Base-by-base conservation (phyloP, 1,140 invertebrate species). In the Scylla paramamosain region DNA sequence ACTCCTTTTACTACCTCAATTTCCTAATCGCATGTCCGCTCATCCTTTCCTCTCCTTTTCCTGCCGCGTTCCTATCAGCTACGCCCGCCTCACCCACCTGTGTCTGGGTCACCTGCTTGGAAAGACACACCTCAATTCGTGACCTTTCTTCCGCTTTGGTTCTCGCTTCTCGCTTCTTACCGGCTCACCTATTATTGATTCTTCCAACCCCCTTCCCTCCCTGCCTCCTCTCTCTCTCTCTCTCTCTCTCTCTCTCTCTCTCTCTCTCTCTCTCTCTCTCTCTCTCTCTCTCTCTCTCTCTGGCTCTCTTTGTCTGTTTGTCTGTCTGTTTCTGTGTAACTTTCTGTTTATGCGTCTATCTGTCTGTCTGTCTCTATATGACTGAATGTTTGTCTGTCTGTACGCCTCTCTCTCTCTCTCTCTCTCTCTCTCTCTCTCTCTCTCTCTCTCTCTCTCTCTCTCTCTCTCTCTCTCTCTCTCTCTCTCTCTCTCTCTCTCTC, bases 241-340 rank as follows among this genome's bases (percentile, higher is more conserved):
- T 87, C 84, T 87, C 84, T 87, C 84, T 87, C 84, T 87, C 84
- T 87, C 84, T 87, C 84, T 87, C 84, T 87, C 84, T 87, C 84
- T 87, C 84, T 87, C 84, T 87, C 84, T 87, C 84, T 87, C 84
- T 87, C 84, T 87, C 84, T 87, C 84, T 87, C 20, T 87, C 16
- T 29, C 84, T 31, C 28, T 87, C 16, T 87, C 84, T 87, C 16
- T 20, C 84, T 20, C 84, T 87, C 28, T 31, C 84, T 20, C 28
- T 87, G 12, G 3, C 39, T 87, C 10, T 87, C 84, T 87, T 31
- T 87, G 1, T 32, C 84, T 31, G 3, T 87, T 25, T 45, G 12
- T 45, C 25, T 87, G 3, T 45, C 87, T 20, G 0, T 28, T 10
- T 45, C 87, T 89, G 20, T 83, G 0, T 83, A 25, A 28, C 82